phyloP scores from a whole-genome alignment of 37 sponge, comb jelly and placozoan genomes.

The Lycopodina hypogea region DNA sequence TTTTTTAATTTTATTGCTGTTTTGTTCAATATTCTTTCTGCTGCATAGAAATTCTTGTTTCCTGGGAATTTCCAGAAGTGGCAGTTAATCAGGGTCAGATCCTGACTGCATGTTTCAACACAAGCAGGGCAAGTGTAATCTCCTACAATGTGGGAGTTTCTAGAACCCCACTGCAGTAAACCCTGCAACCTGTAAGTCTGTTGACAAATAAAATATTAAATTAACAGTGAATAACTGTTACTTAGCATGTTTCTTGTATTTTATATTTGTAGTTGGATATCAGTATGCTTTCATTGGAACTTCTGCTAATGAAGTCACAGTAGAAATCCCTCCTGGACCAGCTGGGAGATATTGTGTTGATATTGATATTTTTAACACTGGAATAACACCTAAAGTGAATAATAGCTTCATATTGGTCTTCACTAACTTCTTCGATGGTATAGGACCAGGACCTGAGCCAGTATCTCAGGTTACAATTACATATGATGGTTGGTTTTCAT shows the following conservation, averaged over 20 bases:
- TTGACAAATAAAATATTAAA: neutral
- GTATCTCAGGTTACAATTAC: conserved; percentile 13
- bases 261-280: neutral
- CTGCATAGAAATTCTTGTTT: neutral
- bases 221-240: neutral
- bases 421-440: neutral
- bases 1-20: neutral
- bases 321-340: neutral
- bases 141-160: no score
- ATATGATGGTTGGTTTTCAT: conserved; percentile 20
- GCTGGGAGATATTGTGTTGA: neutral
- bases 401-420: conserved; percentile 12
- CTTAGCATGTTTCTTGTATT: neutral
- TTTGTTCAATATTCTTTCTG: neutral
- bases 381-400: conserved; percentile 1
- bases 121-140: no score
- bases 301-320: neutral
- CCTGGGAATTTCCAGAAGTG: neutral
- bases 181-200: neutral
- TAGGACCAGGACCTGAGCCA: conserved; percentile 1
- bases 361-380: neutral
- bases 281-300: conserved; percentile 1
- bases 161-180: neutral
- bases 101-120: no score
- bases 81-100: neutral